Evolutionary conservation across 2,797 vertebrate genomes (phyloP), one percentile per base, ranked within the genome.

Genomic region (Caiman crocodilus): DNA sequence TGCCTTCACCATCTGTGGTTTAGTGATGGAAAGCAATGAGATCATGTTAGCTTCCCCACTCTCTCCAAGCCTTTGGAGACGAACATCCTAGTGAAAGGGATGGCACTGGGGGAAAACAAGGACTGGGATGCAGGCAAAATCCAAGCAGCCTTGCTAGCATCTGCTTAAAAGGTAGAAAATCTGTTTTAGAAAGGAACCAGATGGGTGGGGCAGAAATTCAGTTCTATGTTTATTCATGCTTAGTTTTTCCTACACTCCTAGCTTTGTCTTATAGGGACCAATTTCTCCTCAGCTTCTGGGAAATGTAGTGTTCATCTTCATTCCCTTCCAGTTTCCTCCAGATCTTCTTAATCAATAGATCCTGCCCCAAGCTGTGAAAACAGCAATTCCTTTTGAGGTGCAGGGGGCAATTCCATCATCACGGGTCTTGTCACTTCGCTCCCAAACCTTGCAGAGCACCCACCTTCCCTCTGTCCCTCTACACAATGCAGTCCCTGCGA

Each of bases 1-100:
- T 84, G 78, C 64, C 21, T 9, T 83, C 93, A 91, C 92, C 74
- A 25, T 82, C 90, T 76, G 11, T 12, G 71, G 88, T 60, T 58
- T 88, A 86, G 16, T 90, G 87, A 85, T 84, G 76, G 85, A 71
- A 89, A 12, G n/a, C 83, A 86, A 69, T 94, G 93, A 96, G 89
- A 79, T 96, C 90, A 92, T 86, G 71, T 61, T 60, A 79, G 42
- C 64, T 20, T 76, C 56, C 57, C 1, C 42, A 10, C 15, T 21
- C 60, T 57, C 63, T 88, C 55, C 60, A 23, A 0, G 0, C 28
- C 65, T 76, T 82, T 60, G 63, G 59, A 61, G 21, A 21, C 21
- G 21, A 35, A 56, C 23, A 13, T n/a, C 21, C 83, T 30, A 65
- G 28, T 56, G 26, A n/a, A 60, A 73, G 55, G 32, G 28, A 30